phyloP scores from a whole-genome alignment of 2,888 invertebrate species.

The Euzophera pinguis region DNA sequence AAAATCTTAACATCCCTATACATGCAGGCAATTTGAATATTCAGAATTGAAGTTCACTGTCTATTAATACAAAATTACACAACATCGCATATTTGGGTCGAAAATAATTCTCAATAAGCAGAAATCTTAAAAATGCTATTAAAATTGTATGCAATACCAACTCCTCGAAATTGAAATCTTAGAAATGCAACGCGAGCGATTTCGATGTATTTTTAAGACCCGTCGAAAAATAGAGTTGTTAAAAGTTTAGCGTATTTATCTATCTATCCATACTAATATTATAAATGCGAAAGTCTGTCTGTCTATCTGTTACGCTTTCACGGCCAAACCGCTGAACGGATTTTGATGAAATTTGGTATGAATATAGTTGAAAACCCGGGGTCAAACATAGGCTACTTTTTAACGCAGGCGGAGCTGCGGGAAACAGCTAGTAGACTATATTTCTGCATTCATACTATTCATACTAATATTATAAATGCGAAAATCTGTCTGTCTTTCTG shows the following conservation, averaged over 20 bases:
- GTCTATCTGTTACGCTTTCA: neutral
- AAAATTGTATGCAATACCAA: constrained; percentile 4
- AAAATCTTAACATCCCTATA: no score
- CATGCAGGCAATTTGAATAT: no score
- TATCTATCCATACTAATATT: neutral
- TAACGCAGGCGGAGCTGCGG: no score
- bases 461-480: no score
- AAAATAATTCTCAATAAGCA: neutral
- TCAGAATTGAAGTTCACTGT: neutral
- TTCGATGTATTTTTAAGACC: neutral
- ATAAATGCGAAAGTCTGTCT: neutral
- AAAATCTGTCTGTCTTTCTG: no score
- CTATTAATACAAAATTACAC: neutral
- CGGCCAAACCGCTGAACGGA: neutral
- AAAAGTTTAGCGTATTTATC: neutral
- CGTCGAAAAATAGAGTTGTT: neutral
- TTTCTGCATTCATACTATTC: no score
- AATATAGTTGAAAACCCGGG: neutral
- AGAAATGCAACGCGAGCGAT: neutral
- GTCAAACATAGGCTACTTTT: no score
- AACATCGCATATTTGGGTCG: neutral
- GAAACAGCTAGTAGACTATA: no score
- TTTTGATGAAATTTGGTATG: neutral
- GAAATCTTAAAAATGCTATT: neutral
- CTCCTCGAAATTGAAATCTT: constrained; percentile 2